These are phyloP conservation scores for Oophaga sylvatica DNA, from an alignment of 2,797 vertebrate genomes.

Conservation along the genomic window DNA sequence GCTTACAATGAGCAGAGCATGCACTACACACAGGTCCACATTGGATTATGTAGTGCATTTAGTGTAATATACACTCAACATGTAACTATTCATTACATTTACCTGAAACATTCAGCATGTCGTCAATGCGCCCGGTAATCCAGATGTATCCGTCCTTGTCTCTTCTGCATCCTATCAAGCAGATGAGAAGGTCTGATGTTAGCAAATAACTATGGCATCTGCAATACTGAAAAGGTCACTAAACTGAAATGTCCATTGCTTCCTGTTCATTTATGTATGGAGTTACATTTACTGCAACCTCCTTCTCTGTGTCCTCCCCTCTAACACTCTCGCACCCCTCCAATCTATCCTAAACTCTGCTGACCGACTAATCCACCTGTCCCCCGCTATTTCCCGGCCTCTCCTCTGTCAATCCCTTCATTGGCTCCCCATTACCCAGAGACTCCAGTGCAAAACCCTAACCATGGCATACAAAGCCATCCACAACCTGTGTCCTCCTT, in stretches of 20 bases:
- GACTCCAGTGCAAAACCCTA: too few species aligned
- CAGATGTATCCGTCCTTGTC: constrained; percentile 85
- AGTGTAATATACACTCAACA: background rate
- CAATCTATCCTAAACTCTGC: too few species aligned
- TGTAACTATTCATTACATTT: constrained; percentile 25
- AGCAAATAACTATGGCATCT: background rate
- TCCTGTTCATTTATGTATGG: background rate
- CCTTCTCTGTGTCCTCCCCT: too few species aligned
- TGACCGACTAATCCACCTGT: too few species aligned
- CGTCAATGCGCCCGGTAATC: constrained; percentile 84
- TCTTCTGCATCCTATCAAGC: constrained; percentile 75
- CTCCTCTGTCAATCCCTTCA: too few species aligned
- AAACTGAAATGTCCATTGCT: background rate
- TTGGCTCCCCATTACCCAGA: too few species aligned
- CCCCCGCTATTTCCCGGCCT: too few species aligned
- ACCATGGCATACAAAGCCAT: too few species aligned
- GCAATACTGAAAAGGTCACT: background rate
- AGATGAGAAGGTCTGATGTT: background rate
- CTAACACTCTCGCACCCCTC: too few species aligned
- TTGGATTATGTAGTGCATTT: too few species aligned
- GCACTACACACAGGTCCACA: background rate
- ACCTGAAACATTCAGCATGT: constrained; percentile 87
- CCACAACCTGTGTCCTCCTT: too few species aligned
- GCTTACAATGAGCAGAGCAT: background rate
- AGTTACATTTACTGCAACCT: background rate